These are phyloP conservation scores for Planococcus citri DNA, from an alignment of 1,140 invertebrate genomes.

Conservation along the genomic window DNA sequence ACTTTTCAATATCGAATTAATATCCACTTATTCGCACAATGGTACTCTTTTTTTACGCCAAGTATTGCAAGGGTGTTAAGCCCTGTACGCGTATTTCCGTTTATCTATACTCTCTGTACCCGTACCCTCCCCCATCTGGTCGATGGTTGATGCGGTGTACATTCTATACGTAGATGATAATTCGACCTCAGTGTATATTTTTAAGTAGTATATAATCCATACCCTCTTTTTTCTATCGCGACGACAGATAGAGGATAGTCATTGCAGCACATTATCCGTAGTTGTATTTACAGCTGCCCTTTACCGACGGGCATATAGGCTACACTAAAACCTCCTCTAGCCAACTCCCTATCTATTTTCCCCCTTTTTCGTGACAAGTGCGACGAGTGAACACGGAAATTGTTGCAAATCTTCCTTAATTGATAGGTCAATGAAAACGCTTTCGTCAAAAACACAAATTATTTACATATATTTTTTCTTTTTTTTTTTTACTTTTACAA, in stretches of 20 bases:
- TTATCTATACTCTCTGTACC: neutral
- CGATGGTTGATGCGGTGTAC: neutral
- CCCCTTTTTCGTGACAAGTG: neutral
- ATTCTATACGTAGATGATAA: neutral
- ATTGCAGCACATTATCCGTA: conserved; percentile 1
- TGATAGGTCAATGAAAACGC: neutral
- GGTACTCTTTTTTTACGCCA: neutral
- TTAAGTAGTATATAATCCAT: conserved; percentile 8
- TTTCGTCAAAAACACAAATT: neutral
- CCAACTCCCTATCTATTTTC: neutral
- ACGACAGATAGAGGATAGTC: neutral
- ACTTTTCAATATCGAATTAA: conserved; percentile 8
- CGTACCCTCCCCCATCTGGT: neutral
- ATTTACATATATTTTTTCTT: neutral
- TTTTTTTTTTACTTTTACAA: no score
- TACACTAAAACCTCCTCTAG: no score
- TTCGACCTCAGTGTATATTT: conserved; percentile 6
- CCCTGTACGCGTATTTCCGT: neutral
- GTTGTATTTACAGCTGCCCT: conserved; percentile 2
- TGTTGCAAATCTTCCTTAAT: neutral
- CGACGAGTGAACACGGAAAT: neutral
- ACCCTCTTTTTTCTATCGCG: neutral
- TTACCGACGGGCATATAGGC: neutral
- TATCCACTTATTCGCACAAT: conserved; percentile 2
- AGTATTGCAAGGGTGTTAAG: neutral